Conservation (phyloP, 2,888 invertebrate genomes). For the Sarcophaga rosellei region DNA sequence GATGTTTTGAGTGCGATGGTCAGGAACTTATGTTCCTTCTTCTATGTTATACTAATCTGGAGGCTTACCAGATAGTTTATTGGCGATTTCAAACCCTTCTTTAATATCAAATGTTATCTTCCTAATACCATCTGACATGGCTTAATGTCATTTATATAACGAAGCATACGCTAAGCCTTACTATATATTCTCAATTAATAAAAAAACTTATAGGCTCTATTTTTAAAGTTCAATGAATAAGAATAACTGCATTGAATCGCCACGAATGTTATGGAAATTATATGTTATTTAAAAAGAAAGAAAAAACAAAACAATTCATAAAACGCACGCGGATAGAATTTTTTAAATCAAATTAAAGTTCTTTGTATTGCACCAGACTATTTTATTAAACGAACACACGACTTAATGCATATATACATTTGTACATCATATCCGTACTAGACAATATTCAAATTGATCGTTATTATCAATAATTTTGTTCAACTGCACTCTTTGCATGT, state of each 20-base stretch:
- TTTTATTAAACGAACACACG: not conserved
- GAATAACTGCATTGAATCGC: constrained; percentile 19
- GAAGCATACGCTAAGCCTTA: too few relatives aligned
- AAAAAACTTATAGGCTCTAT: not conserved
- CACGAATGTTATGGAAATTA: constrained; percentile 16
- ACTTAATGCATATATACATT: not conserved
- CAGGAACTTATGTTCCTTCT: too few relatives aligned
- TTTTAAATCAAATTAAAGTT: constrained; percentile 8
- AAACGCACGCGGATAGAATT: constrained; percentile 48
- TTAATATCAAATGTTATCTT: too few relatives aligned
- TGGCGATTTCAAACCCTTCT: too few relatives aligned
- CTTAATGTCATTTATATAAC: too few relatives aligned
- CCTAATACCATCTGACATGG: too few relatives aligned
- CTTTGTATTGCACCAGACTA: too few relatives aligned
- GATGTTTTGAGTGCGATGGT: too few relatives aligned
- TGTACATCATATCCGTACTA: not conserved
- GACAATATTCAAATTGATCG: constrained; percentile 20
- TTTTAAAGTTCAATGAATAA: constrained; percentile 40
- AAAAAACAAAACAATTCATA: not conserved
- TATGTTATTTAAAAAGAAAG: constrained; percentile 14
- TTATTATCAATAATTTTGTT: constrained; percentile 16
- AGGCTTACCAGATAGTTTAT: too few relatives aligned
- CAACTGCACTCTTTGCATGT: constrained; percentile 26
- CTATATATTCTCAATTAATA: too few relatives aligned
- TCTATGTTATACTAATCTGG: too few relatives aligned